phyloP scores from a whole-genome alignment of 1,140 invertebrate genomes.

The Anastatus disparis region DNA sequence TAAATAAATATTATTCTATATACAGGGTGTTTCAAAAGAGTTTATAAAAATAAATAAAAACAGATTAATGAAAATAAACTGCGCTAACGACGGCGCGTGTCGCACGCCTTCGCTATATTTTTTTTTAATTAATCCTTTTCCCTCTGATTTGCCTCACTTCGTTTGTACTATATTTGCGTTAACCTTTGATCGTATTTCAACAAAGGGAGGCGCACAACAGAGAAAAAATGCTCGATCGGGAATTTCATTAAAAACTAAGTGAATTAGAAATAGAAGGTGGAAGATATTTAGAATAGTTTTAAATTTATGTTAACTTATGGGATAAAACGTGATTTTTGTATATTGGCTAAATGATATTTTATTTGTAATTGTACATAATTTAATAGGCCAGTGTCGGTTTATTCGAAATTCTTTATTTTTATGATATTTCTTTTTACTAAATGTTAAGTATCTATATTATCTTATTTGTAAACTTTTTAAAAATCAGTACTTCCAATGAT shows the following conservation, averaged over 20 bases:
- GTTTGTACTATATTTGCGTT: background rate
- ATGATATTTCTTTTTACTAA: too few relatives aligned
- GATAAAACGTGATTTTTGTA: too few relatives aligned
- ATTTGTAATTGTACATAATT: too few relatives aligned
- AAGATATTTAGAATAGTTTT: background rate
- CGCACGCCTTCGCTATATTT: slow-evolving; percentile 18
- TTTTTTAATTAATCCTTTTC: slow-evolving; percentile 13
- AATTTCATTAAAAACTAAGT: background rate
- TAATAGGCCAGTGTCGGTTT: too few relatives aligned
- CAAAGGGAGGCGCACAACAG: background rate
- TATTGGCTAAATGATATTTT: too few relatives aligned
- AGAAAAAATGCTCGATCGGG: background rate
- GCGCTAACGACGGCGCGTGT: slow-evolving; percentile 44
- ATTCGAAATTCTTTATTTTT: too few relatives aligned
- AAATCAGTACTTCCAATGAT: too few relatives aligned
- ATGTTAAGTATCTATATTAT: too few relatives aligned
- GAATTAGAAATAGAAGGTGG: background rate
- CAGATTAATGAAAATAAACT: too few relatives aligned
- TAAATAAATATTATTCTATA: slow-evolving; percentile 59
- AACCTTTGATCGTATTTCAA: slow-evolving; percentile 11
- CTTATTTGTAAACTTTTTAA: too few relatives aligned
- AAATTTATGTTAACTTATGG: background rate
- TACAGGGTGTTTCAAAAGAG: slow-evolving; percentile 64
- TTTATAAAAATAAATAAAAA: too few relatives aligned
- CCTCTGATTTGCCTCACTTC: background rate